These are phyloP conservation scores for Leptinotarsa haldemani DNA, from an alignment of 2,888 invertebrate genomes.

Conservation along the genomic window DNA sequence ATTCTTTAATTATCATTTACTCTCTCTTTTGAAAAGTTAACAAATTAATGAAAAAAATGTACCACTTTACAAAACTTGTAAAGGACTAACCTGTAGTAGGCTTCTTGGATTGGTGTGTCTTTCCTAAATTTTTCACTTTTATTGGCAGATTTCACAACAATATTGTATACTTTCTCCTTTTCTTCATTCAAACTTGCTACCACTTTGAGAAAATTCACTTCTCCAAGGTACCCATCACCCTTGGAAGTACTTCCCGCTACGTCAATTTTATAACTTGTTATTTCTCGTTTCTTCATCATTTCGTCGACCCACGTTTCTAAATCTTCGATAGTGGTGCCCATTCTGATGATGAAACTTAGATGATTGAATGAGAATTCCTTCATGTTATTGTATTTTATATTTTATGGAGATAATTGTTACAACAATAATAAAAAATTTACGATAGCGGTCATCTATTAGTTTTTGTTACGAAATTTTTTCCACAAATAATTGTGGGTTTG, in stretches of 20 bases:
- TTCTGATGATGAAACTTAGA: not conserved
- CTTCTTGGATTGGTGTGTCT: conserved; percentile 45
- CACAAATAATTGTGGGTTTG: not conserved
- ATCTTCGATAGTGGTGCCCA: conserved; percentile 38
- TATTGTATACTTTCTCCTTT: conserved; percentile 41
- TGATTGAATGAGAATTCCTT: not conserved
- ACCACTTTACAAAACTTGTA: too few relatives aligned
- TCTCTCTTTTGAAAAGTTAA: too few relatives aligned
- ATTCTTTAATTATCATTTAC: too few relatives aligned
- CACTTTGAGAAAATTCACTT: conserved; percentile 51
- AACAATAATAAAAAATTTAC: not conserved
- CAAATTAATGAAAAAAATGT: too few relatives aligned
- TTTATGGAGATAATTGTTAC: not conserved
- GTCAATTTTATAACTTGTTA: conserved; percentile 42
- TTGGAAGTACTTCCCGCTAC: conserved; percentile 47
- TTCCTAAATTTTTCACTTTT: conserved; percentile 47
- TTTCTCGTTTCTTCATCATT: conserved; percentile 45
- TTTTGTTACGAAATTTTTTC: not conserved
- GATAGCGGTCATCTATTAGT: not conserved
- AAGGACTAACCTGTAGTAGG: conserved; percentile 40
- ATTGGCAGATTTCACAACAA: conserved; percentile 54
- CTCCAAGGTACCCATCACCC: conserved; percentile 54
- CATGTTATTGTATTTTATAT: not conserved
- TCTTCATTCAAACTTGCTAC: conserved; percentile 28
- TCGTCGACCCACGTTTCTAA: conserved; percentile 44